Percentiles rank a stretch among this genome's conserved stretches.
Conservation (phyloP, 2,113 vertebrate genomes). For the Eulemur rufifrons region DNA sequence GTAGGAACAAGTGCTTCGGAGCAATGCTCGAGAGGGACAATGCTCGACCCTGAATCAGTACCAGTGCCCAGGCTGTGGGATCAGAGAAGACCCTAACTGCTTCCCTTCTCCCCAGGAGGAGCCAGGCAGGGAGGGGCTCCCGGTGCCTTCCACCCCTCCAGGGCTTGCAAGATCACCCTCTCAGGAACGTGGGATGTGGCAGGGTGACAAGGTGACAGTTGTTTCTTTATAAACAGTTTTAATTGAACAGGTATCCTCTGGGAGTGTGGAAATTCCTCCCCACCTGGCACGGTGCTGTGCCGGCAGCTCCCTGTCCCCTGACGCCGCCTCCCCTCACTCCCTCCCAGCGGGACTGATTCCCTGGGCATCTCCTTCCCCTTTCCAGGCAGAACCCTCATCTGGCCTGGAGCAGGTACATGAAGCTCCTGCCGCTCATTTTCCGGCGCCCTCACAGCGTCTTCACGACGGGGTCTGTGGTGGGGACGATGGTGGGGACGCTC, state of each 20-base stretch:
- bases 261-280: not conserved
- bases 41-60: not conserved
- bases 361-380: not conserved
- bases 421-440: not conserved
- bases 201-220: not conserved
- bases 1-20: not conserved
- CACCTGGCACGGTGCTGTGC: fast-evolving
- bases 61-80: not conserved
- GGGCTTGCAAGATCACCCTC: not conserved
- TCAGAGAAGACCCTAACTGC: not conserved
- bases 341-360: not conserved
- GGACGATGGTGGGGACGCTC: not conserved
- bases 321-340: not conserved
- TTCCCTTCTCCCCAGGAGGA: not conserved
- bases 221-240: constrained; percentile 27
- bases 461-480: not conserved
- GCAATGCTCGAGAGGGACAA: not conserved
- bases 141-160: too few relatives aligned
- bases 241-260: not conserved
- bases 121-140: not conserved
- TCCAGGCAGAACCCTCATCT: constrained; percentile 27
- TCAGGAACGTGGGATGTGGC: not conserved
- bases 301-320: not conserved
- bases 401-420: not conserved
- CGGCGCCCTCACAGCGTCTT: not conserved